Evolutionary conservation across 2,888 invertebrate genomes (phyloP), one percentile per base, ranked within the genome.

Genomic region (Temnothorax ravouxi): DNA sequence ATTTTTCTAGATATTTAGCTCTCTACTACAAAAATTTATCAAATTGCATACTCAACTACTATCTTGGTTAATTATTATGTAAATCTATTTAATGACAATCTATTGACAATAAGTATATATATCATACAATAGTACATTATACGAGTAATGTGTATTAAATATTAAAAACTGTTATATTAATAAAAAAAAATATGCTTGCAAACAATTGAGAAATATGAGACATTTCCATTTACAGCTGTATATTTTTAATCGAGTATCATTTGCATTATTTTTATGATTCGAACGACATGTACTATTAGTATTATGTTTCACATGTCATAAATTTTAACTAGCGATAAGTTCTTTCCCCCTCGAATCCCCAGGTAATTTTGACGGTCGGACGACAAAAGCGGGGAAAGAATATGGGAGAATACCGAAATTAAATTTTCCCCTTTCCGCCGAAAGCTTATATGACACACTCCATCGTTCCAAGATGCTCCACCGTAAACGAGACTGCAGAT

Each of bases 401-500:
- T 84, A 61, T 75, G 75, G 54, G 62, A 71, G 81, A 83, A 86
- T 84, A 75, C 77, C 77, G 79, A 83, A 85, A 88, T 85, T 85
- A 88, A 87, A 89, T 89, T 80, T 87, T 85, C 75, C 86, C 59
- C 75, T 82, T 87, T 84, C 59, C 81, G 41, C 62, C 66, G 13
- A 47, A 47, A 75, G 81, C 85, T 88, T 75, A 76, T 76, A 62
- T 79, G 85, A 69, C 69, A 69, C 77, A 71, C 66, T 83, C 59
- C 52, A 56, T 80, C 85, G 80, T 87, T 54, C 59, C 82, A 66
- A 80, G 84, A 88, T 75, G 85, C 79, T 79, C 75, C 50, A 44
- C 50, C 71, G 56, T 89, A 87, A 88, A 88, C 80, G 89, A 86
- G 86, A 79, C 72, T 79, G 67, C 76, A 80, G 85, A 88, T 85